Base-by-base conservation (phyloP, 2,113 vertebrate species). In the Sceloporus undulatus region DNA sequence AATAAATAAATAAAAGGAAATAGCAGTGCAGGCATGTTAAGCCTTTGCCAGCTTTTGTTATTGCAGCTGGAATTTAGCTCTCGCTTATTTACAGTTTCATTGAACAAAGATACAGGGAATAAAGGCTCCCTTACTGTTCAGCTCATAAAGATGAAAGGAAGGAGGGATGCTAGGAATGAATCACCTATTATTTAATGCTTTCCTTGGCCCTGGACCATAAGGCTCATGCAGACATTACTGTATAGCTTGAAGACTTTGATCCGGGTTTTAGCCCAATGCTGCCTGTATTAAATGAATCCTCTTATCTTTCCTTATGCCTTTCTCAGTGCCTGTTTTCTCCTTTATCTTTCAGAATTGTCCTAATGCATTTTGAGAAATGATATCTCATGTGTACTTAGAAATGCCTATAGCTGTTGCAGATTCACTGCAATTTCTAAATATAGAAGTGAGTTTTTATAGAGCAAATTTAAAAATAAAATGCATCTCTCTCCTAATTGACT, bases 161-260 rank as follows among this genome's bases (percentile, higher is more conserved):
- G 54, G 3, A 25, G 38, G n/a, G 40, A 92, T 79, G 65, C 87
- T 77, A 86, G 84, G 75, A 52, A 85, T 85, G 78, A 89, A 80
- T 89, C 84, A 82, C n/a, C 90, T 93, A 66, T 87, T 90, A 90
- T 91, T 90, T 90, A 92, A 48, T n/a, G 52, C 79, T 84, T 91
- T 87, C 70, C 81, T 89, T 81, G 75, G 56, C 48, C 29, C 66
- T 68, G 11, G 85, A 91, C 85, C 93, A 89, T 81, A n/a, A 89
- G 56, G 71, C 78, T 94, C 74, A 88, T 56, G 80, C 68, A 74
- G 91, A 73, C 62, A 81, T 91, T 79, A 14, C 23, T 82, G 80
- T 90, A 87, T 92, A 42, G 84, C 93, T 94, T 92, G 52, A 87
- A 90, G 79, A 75, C 78, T 94, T 93, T 94, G 87, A 92, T 94